A percentile compares a stretch with the other conserved stretches of the same genome.
Evolutionary conservation across 2,113 vertebrate species (phyloP).

Genomic region (Papio anubis): DNA sequence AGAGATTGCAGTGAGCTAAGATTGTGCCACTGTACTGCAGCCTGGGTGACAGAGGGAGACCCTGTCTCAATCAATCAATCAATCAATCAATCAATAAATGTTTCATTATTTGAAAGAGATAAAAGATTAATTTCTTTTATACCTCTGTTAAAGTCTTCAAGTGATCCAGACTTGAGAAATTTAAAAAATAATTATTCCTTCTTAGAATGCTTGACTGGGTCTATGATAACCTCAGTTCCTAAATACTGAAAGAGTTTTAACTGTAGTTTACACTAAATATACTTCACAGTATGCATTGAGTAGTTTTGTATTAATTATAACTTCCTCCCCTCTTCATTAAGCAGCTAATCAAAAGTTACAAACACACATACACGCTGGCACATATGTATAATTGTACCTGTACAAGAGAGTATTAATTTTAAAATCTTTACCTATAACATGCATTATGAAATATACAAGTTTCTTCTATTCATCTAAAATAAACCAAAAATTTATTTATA

Average conservation of each 20-base stretch:
- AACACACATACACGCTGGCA: neutral
- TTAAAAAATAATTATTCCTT: neutral
- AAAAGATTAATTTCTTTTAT: neutral
- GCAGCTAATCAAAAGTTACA: conserved; percentile 10
- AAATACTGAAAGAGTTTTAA: neutral
- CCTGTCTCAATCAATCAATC: neutral
- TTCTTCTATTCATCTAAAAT: neutral
- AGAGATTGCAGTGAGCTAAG: neutral
- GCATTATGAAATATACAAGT: conserved; percentile 31
- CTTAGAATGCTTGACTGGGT: neutral
- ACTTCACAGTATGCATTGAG: neutral
- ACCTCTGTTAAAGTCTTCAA: neutral
- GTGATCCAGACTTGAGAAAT: neutral
- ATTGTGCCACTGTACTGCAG: neutral
- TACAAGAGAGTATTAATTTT: neutral
- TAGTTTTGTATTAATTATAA: neutral
- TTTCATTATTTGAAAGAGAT: conserved; percentile 15
- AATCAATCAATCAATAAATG: neutral
- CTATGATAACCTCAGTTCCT: neutral
- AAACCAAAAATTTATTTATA: conserved; percentile 19
- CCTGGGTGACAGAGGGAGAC: neutral
- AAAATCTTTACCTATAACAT: neutral
- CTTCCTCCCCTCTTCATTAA: neutral
- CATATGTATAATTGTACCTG: neutral
- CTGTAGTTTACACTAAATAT: neutral